Conservation (phyloP, 1,140 invertebrate species). For the Triops longicaudatus region DNA sequence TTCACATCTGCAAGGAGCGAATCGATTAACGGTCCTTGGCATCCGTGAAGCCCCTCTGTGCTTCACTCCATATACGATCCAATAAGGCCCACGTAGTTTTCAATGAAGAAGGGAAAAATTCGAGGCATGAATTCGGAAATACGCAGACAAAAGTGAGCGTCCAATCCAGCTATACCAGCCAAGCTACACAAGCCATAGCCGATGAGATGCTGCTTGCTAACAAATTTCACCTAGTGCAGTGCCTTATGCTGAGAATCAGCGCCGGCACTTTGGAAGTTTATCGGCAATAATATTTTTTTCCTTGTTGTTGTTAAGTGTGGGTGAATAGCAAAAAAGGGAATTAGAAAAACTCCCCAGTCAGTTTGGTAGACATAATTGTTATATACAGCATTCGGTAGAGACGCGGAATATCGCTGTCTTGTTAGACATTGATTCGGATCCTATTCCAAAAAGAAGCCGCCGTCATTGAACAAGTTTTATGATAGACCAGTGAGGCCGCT, state of each 20-base stretch:
- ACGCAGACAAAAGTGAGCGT: neutral
- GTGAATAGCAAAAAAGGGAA: neutral
- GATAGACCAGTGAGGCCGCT: conserved; percentile 1
- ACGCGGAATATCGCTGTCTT: neutral
- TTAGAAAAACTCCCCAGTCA: neutral
- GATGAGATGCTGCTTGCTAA: neutral
- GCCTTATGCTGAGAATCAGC: neutral
- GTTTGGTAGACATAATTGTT: conserved; percentile 6
- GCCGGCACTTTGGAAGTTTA: neutral
- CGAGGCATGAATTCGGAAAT: neutral
- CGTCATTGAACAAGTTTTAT: conserved; percentile 12
- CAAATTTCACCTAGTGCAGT: neutral
- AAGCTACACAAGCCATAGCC: neutral
- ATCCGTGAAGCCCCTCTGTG: conserved; percentile 26
- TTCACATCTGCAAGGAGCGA: conserved; percentile 29
- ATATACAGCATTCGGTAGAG: neutral
- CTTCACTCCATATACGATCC: neutral
- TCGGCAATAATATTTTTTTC: neutral
- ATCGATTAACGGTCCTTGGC: conserved; percentile 29
- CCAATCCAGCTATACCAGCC: neutral
- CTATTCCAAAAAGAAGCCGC: conserved; percentile 1
- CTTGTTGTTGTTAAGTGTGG: neutral
- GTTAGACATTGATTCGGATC: conserved; percentile 2
- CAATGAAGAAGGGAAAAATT: neutral
- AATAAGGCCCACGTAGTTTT: neutral